Conservation (phyloP, 2,113 vertebrate genomes). For the Theristicus caerulescens region DNA sequence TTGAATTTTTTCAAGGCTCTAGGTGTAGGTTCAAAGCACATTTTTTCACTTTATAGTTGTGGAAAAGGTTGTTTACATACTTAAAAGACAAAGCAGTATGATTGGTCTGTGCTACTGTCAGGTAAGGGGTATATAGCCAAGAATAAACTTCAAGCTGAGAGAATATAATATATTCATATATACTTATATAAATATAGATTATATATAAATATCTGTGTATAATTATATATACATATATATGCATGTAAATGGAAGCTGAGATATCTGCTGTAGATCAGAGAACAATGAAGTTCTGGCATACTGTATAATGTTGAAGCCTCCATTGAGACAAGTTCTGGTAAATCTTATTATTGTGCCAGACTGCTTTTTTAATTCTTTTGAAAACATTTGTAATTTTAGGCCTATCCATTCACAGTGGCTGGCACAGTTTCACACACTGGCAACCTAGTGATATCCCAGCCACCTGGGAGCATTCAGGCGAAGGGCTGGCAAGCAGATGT, state of each 20-base stretch:
- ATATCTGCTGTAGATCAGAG: background rate
- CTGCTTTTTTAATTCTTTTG: background rate
- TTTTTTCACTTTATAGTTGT: background rate
- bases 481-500: background rate
- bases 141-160: background rate
- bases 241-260: background rate
- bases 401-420: fast-evolving
- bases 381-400: background rate
- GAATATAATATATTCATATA: background rate
- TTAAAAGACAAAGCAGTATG: background rate
- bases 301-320: background rate
- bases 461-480: background rate
- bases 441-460: background rate
- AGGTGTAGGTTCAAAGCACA: background rate
- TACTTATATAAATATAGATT: fast-evolving
- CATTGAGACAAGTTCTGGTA: background rate
- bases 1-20: background rate
- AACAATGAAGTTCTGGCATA: background rate
- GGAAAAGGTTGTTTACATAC: background rate
- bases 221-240: background rate
- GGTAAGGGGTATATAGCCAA: background rate
- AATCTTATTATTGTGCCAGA: background rate
- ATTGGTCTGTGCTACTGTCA: background rate
- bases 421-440: background rate
- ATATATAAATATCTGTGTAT: too few species aligned